phyloP scores from a whole-genome alignment of 2,113 vertebrate genomes.

The Paramormyrops kingsleyae region DNA sequence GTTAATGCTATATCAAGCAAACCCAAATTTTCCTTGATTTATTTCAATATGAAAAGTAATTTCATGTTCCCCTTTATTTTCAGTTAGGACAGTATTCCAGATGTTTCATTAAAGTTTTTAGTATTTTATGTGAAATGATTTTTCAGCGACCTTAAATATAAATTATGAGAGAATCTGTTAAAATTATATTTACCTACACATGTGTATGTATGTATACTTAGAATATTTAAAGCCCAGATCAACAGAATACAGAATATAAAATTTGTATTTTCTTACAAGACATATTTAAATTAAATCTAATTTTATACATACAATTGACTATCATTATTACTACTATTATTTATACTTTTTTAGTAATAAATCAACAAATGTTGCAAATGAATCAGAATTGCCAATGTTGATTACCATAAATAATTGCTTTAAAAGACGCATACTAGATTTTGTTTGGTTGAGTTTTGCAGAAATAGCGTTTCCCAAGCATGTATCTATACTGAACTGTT shows the following conservation, averaged over 20 bases:
- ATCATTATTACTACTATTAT: neutral
- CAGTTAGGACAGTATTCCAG: neutral
- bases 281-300: neutral
- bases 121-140: neutral
- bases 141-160: neutral
- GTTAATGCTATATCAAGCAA: neutral
- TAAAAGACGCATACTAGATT: neutral
- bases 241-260: neutral
- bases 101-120: neutral
- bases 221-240: neutral
- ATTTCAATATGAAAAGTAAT: neutral
- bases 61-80: neutral
- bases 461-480: neutral
- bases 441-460: neutral
- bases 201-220: neutral
- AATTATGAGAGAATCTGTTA: neutral
- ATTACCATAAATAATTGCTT: neutral
- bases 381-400: neutral
- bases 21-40: neutral
- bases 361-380: neutral
- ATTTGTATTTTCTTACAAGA: neutral
- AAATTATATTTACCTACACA: neutral
- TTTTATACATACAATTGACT: neutral
- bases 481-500: neutral
- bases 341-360: neutral